Conservation (phyloP, 2,888 invertebrate species). For the Cerastis leucographa region DNA sequence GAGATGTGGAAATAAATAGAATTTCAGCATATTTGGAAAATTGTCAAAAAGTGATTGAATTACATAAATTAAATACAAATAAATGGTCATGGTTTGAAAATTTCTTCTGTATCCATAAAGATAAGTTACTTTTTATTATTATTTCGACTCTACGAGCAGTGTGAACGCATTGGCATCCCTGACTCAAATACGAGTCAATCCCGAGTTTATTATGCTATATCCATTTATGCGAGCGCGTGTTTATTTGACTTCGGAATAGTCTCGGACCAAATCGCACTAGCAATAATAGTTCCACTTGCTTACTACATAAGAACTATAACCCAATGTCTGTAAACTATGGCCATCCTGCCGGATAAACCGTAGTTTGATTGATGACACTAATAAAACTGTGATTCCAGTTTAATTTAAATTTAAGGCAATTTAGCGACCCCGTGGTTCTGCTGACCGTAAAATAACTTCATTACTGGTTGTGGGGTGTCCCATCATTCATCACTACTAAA, state of each 20-base stretch:
- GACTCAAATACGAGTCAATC: slow-evolving; percentile 82
- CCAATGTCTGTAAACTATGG: slow-evolving; percentile 67
- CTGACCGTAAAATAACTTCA: slow-evolving; percentile 88
- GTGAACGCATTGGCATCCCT: slow-evolving; percentile 69
- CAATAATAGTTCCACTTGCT: slow-evolving; percentile 73
- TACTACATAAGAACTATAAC: slow-evolving; percentile 78
- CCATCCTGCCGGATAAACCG: slow-evolving; percentile 80
- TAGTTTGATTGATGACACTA: slow-evolving; percentile 90
- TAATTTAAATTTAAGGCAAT: slow-evolving; percentile 91
- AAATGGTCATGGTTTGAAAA: neutral
- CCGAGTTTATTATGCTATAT: slow-evolving; percentile 85
- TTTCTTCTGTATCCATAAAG: neutral
- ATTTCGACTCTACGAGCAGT: neutral
- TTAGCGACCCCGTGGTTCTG: slow-evolving; percentile 84
- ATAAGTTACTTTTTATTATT: slow-evolving; percentile 15
- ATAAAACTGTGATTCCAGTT: slow-evolving; percentile 90
- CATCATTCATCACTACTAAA: slow-evolving; percentile 79
- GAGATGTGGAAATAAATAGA: neutral
- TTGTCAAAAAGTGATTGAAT: neutral
- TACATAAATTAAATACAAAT: neutral
- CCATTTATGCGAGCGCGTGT: slow-evolving; percentile 88
- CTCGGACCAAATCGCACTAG: slow-evolving; percentile 72
- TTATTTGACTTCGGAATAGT: slow-evolving; percentile 88
- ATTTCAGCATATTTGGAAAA: neutral
- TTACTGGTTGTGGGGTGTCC: slow-evolving; percentile 79